phyloP scores from a whole-genome alignment of 2,888 invertebrate species.

The Cylindroiulus punctatus region DNA sequence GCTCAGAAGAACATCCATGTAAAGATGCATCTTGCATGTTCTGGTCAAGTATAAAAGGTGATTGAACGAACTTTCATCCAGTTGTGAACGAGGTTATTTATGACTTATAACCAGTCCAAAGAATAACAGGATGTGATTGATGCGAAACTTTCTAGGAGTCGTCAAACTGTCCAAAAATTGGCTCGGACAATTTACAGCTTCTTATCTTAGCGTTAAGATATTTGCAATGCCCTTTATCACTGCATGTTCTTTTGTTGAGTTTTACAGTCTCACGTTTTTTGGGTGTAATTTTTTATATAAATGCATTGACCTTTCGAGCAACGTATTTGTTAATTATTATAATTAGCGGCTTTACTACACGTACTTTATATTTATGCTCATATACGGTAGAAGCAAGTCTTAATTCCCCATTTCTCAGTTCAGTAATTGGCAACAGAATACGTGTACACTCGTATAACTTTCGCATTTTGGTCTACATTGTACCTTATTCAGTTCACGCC shows the following conservation, averaged over 20 bases:
- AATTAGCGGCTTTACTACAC: too few species aligned
- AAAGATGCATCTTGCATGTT: too few species aligned
- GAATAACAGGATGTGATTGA: not conserved
- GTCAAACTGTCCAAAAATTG: not conserved
- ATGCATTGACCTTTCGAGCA: not conserved
- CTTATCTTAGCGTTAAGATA: not conserved
- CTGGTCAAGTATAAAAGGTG: not conserved
- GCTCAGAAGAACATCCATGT: too few species aligned
- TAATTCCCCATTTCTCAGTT: not conserved
- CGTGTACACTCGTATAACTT: not conserved
- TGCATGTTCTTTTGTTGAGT: too few species aligned
- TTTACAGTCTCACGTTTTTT: not conserved
- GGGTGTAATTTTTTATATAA: not conserved
- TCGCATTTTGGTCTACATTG: not conserved
- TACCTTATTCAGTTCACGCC: not conserved
- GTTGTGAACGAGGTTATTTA: not conserved
- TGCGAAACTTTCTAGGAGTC: not conserved
- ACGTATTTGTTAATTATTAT: not conserved
- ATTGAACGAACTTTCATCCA: conserved; percentile 33
- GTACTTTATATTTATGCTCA: too few species aligned
- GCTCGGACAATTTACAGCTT: not conserved
- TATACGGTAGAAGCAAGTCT: not conserved
- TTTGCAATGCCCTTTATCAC: too few species aligned
- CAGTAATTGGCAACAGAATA: not conserved
- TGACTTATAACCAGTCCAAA: not conserved